These are phyloP conservation scores for Lasioglossum morio DNA, from an alignment of 2,888 invertebrate species.

Conservation along the genomic window DNA sequence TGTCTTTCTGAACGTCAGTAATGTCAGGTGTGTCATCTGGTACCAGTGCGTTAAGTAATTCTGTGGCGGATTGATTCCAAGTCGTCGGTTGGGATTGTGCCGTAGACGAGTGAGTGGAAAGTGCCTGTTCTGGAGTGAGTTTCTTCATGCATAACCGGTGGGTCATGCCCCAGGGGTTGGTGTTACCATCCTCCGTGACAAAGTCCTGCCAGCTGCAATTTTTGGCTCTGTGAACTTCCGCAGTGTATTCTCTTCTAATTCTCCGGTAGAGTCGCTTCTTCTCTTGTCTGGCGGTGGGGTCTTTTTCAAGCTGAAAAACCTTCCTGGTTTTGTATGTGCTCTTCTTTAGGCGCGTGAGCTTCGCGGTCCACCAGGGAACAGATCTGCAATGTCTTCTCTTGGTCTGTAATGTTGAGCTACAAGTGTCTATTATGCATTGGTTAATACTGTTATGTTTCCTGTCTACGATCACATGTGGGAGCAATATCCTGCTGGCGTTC, in stretches of 20 bases:
- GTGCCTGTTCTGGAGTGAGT: neutral
- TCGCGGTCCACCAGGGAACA: neutral
- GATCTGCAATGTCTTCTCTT: neutral
- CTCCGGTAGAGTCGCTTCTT: neutral
- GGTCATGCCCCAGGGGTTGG: constrained; percentile 15
- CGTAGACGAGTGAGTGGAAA: neutral
- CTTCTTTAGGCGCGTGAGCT: neutral
- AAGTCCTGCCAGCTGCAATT: neutral
- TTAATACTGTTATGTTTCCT: too few relatives aligned
- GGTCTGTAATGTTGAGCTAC: neutral
- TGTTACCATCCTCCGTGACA: neutral
- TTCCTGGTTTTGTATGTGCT: neutral
- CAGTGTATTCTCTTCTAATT: neutral
- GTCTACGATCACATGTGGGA: neutral
- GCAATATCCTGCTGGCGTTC: neutral
- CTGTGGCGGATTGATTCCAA: neutral
- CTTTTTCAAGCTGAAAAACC: neutral
- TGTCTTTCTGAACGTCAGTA: neutral
- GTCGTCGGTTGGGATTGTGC: neutral
- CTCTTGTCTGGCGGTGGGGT: neutral
- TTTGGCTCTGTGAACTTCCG: neutral
- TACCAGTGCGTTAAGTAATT: neutral
- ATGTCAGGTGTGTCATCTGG: constrained; percentile 4
- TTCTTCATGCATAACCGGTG: neutral
- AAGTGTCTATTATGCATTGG: too few relatives aligned